Percentiles rank a stretch among this genome's conserved stretches.
Conservation (phyloP, 2,797 vertebrate species). For the Phalanger gymnotis region DNA sequence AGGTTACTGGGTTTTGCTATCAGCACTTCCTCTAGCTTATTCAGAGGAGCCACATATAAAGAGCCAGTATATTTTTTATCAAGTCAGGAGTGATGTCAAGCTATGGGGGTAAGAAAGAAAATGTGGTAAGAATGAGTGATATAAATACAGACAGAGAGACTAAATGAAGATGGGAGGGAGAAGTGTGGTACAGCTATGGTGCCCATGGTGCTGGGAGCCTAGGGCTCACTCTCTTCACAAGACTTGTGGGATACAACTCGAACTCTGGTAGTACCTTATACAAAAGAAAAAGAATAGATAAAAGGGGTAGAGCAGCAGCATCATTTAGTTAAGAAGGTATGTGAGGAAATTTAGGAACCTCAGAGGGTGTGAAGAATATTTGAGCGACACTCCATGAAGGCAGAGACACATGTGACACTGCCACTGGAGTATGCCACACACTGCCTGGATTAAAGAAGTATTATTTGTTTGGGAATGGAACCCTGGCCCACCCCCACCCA, state of each 20-base stretch:
- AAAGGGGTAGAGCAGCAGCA: not conserved
- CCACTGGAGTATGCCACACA: not conserved
- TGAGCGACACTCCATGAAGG: not conserved
- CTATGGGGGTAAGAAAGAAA: not conserved
- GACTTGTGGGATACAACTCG: not conserved
- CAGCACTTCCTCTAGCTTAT: not conserved
- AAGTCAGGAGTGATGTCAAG: not conserved
- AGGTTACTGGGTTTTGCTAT: not conserved
- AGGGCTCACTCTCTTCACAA: not conserved
- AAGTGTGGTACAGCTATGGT: not conserved
- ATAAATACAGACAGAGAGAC: not conserved
- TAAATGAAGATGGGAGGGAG: not conserved
- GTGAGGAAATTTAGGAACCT: not conserved
- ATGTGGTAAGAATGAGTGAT: not conserved
- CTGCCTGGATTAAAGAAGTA: not conserved
- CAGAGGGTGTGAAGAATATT: not conserved
- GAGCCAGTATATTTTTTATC: not conserved
- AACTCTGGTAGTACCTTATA: not conserved
- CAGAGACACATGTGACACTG: not conserved
- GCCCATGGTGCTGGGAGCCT: not conserved
- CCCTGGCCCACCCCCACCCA: not conserved
- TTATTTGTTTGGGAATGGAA: not conserved
- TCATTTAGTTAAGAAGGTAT: not conserved
- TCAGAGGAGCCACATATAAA: not conserved
- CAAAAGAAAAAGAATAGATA: not conserved